Conservation (phyloP, 2,113 vertebrate genomes). For the Hippocampus abdominalis region DNA sequence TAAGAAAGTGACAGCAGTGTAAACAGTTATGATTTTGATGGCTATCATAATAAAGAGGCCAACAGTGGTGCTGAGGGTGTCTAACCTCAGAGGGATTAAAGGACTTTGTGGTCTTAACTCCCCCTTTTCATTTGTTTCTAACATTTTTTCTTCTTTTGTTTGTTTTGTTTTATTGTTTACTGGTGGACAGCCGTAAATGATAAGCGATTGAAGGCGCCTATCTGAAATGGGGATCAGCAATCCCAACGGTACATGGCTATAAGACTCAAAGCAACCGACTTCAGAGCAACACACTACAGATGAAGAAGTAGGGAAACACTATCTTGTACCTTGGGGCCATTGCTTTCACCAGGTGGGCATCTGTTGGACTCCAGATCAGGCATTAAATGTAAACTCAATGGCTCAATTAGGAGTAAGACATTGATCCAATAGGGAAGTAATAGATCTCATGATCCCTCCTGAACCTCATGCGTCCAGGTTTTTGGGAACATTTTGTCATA, state of each 20-base stretch:
- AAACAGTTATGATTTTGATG: conserved; percentile 73
- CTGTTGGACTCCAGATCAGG: conserved; percentile 6
- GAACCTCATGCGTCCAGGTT: not conserved
- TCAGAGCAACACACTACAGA: conserved; percentile 38
- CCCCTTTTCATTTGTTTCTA: conserved; percentile 60
- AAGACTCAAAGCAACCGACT: conserved; percentile 63
- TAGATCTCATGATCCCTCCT: not conserved
- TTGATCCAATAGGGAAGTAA: not conserved
- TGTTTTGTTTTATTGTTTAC: conserved; percentile 76
- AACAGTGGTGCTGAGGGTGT: conserved; percentile 32
- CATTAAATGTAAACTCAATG: not conserved
- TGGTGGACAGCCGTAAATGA: conserved; percentile 76
- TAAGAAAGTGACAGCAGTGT: conserved; percentile 59
- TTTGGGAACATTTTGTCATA: not conserved
- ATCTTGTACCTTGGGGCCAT: conserved; percentile 11
- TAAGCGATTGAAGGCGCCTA: conserved; percentile 73
- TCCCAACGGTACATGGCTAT: conserved; percentile 70
- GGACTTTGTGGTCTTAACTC: conserved; percentile 51
- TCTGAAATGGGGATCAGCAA: conserved; percentile 78
- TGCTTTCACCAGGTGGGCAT: conserved; percentile 18
- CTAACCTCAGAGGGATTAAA: conserved; percentile 42
- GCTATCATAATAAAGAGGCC: conserved; percentile 52
- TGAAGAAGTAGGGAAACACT: conserved; percentile 33
- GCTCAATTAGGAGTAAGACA: not conserved
- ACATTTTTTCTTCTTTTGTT: conserved; percentile 61